Base-by-base conservation (phyloP, 30 jellyfish, hydroid and myxozoan genomes). In the Sanderia malayensis region DNA sequence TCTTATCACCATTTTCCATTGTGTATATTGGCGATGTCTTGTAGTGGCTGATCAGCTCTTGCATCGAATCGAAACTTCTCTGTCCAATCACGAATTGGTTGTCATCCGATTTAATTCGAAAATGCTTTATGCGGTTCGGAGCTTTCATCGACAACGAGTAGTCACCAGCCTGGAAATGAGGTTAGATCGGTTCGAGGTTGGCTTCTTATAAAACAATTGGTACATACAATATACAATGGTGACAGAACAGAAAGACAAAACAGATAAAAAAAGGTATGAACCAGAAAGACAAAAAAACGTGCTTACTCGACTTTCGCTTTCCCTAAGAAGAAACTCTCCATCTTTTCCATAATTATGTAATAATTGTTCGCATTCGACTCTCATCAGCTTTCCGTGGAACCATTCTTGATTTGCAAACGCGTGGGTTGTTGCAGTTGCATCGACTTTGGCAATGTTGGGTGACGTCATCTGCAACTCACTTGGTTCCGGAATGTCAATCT, bases 281-380 rank as follows among this genome's bases (percentile, higher is more conserved):
- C 41, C 61, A 71, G 7, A 20, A 71, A 23, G 13, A 4, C 24
- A 3, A 49, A 44, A 17, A 53, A 24, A 27, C 31, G 18, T 20
- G 4, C 88, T 20, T 78, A 90, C 97, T 94, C 73, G 81, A 79
- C 97, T 90, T 80, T 90, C 97, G 67, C 97, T 90, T 1, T 83
- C 93, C 23, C 97, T 88, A 19, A 90, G 76, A 22, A 90, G 89
- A 60, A 62, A 90, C 47, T 90, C 95, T 11, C 94, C 95, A 23
- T 82, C 89, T 30, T 90, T 70, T 44, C 94, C 97, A 62, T 83
- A 89, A 21, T 67, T 81, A 30, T 73, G 88, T 71, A 90, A 57
- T 70, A 90, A 58, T 31, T 59, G 58, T 37, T 90, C 97, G 32
- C 95, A 90, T 19, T 82, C 95, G 23, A 44, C 76, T 53, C 97